Evolutionary conservation across 2,888 invertebrate genomes (phyloP).

Genomic region (Orchestes rusci): DNA sequence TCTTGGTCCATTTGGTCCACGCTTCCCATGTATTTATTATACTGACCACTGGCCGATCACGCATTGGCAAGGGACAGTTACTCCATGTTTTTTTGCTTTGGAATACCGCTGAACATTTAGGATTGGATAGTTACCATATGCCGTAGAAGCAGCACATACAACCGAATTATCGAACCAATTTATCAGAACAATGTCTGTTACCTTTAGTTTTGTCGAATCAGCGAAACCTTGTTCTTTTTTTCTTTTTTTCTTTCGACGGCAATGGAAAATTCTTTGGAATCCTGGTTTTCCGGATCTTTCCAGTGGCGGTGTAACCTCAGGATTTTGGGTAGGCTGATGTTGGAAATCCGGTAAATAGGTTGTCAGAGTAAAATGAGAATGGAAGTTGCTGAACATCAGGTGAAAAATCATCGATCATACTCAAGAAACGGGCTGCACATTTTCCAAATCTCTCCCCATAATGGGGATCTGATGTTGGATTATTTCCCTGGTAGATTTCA

Average conservation of each 20-base stretch:
- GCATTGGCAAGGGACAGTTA: slow-evolving; percentile 1
- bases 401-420: slow-evolving; percentile 6
- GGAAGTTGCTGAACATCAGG: slow-evolving; percentile 4
- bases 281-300: no score
- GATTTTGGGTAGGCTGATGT: no score
- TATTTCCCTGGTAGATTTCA: not conserved
- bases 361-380: slow-evolving; percentile 8
- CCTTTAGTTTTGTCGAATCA: no score
- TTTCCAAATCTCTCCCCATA: slow-evolving; percentile 13
- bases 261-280: no score
- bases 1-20: slow-evolving; percentile 5
- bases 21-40: slow-evolving; percentile 8
- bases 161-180: slow-evolving; percentile 2
- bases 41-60: slow-evolving; percentile 4
- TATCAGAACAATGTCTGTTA: no score
- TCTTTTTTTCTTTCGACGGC: no score
- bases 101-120: slow-evolving; percentile 4
- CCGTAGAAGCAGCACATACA: slow-evolving; percentile 3
- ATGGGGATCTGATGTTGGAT: not conserved
- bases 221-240: no score
- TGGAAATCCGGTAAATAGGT: slow-evolving; percentile 6
- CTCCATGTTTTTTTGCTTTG: slow-evolving; percentile 1
- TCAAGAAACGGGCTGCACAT: slow-evolving; percentile 1
- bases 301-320: no score
- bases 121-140: no score